Evolutionary conservation across 2,888 invertebrate genomes (phyloP).

Genomic region (Phengaris alcon): DNA sequence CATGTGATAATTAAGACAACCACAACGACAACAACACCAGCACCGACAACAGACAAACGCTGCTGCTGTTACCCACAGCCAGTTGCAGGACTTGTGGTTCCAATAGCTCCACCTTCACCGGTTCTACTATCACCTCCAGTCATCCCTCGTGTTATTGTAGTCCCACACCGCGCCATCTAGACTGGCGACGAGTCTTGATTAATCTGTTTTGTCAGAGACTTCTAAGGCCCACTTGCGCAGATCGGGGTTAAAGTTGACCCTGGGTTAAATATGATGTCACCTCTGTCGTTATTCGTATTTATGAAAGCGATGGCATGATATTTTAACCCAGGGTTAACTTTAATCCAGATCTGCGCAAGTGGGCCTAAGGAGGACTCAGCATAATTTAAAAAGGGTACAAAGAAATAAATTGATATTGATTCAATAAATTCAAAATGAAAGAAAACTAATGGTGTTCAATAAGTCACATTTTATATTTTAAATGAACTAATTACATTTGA

Average conservation of each 20-base stretch:
- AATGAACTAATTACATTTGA: neutral
- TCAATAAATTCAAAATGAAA: neutral
- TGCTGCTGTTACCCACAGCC: neutral
- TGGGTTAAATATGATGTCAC: no score
- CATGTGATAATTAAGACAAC: neutral
- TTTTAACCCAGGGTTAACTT: no score
- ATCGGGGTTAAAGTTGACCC: no score
- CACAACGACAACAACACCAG: constrained; percentile 9
- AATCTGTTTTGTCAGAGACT: no score
- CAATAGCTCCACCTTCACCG: neutral
- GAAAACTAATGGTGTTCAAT: neutral
- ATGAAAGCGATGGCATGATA: no score
- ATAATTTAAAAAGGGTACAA: neutral
- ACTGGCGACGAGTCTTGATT: neutral
- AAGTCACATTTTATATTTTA: neutral
- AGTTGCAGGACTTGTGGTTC: neutral
- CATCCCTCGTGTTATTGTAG: neutral
- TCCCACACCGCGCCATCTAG: neutral
- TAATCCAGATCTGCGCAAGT: no score
- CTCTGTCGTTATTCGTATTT: no score
- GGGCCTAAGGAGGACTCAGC: neutral
- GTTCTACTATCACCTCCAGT: neutral
- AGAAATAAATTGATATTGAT: no score
- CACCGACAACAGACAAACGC: neutral
- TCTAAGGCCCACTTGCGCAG: no score